Conservation (phyloP, 2,113 vertebrate species). For the Elanoides forficatus region DNA sequence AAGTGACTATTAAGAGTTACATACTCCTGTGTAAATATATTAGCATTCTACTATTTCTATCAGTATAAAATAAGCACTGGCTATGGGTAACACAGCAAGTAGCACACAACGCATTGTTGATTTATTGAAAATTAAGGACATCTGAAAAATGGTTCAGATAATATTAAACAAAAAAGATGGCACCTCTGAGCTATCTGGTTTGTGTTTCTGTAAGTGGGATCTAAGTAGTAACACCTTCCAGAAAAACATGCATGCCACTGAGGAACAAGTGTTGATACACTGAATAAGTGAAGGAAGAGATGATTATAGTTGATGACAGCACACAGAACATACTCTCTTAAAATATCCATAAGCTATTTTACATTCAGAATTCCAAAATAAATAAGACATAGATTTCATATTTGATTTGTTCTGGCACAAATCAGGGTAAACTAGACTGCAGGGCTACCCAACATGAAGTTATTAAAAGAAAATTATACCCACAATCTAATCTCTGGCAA, state of each 20-base stretch:
- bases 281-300: background rate
- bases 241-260: background rate
- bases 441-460: background rate
- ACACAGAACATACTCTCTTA: background rate
- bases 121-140: background rate
- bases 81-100: background rate
- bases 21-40: background rate
- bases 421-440: background rate
- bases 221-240: background rate
- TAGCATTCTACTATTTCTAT: background rate
- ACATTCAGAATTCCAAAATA: conserved; percentile 17
- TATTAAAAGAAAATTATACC: conserved; percentile 23
- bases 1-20: background rate
- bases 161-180: background rate
- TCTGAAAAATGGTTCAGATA: background rate
- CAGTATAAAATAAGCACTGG: background rate
- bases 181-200: background rate
- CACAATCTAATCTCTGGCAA: conserved; percentile 19
- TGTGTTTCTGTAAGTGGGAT: background rate
- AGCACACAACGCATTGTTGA: background rate
- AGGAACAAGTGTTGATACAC: background rate
- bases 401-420: conserved; percentile 29
- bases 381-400: background rate
- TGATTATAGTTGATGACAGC: background rate
- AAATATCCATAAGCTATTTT: conserved; percentile 33